Percentiles rank a stretch among this genome's conserved stretches.
These are phyloP conservation scores for Quiscalus mexicanus DNA, from an alignment of 2,113 vertebrate species.

Conservation along the genomic window DNA sequence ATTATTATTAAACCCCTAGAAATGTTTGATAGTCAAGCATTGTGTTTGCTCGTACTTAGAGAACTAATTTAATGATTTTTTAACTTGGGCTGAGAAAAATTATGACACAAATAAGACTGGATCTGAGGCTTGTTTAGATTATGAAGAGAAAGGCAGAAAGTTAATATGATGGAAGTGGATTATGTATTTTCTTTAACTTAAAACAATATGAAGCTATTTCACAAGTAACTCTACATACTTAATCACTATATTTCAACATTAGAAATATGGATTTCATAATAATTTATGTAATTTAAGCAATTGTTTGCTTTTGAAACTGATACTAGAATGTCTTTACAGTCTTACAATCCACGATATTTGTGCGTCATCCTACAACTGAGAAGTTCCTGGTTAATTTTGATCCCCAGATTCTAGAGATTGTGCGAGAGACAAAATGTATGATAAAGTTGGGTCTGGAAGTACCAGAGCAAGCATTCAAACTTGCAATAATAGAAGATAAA, in stretches of 20 bases:
- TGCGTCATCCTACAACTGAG: constrained; percentile 75
- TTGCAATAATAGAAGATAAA: constrained; percentile 75
- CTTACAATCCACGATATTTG: constrained; percentile 78
- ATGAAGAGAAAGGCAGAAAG: not conserved
- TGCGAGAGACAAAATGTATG: constrained; percentile 83
- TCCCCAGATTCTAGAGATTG: constrained; percentile 78
- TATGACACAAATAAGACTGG: not conserved
- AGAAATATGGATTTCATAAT: not conserved
- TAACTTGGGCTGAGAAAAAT: not conserved
- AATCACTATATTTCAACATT: not conserved
- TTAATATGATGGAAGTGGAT: not conserved
- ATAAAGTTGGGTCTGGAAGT: constrained; percentile 81
- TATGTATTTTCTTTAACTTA: not conserved
- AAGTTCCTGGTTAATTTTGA: constrained; percentile 85
- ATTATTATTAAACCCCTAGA: not conserved
- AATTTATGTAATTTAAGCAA: not conserved
- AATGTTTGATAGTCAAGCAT: not conserved
- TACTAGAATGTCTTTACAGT: constrained; percentile 65
- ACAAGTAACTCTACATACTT: not conserved
- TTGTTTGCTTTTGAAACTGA: not conserved
- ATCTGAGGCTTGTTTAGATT: not conserved
- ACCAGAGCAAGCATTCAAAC: constrained; percentile 76
- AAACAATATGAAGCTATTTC: not conserved
- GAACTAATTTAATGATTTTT: not conserved
- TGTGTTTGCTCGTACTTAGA: not conserved